phyloP scores from a whole-genome alignment of 2,888 invertebrate species.

The Chymomyza caudatula region DNA sequence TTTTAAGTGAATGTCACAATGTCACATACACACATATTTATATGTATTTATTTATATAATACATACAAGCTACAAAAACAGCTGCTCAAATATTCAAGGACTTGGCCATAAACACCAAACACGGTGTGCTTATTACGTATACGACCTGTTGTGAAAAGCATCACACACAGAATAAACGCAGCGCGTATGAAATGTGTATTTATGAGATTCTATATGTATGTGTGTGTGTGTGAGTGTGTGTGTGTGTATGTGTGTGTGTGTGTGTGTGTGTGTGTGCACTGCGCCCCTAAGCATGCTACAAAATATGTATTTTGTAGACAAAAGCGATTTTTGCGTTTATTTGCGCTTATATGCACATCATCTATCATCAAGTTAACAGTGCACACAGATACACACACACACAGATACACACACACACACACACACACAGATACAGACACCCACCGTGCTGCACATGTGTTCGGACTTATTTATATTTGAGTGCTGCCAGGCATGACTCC shows the following conservation, averaged over 20 bases:
- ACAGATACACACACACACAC: constrained; percentile 3
- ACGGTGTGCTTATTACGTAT: constrained; percentile 47
- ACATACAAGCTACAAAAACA: not conserved
- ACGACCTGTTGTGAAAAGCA: constrained; percentile 24
- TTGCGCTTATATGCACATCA: constrained; percentile 70
- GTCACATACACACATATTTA: not conserved
- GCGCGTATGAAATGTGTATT: not conserved
- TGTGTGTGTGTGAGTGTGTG: constrained; percentile 10
- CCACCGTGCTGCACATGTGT: constrained; percentile 2
- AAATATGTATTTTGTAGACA: constrained; percentile 27
- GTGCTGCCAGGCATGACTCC: constrained; percentile 4
- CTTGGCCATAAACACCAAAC: not conserved
- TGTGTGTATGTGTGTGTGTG: constrained; percentile 32
- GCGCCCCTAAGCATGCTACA: not conserved
- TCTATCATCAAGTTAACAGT: constrained; percentile 56
- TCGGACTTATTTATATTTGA: not conserved
- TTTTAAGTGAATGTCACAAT: constrained; percentile 70
- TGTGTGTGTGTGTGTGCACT: constrained; percentile 31
- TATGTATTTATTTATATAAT: not conserved
- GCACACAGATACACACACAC: constrained; percentile 15
- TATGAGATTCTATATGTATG: constrained; percentile 11
- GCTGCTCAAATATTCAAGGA: constrained; percentile 15
- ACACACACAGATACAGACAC: not conserved
- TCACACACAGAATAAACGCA: not conserved
- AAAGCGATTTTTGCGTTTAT: constrained; percentile 63